Base-by-base conservation (phyloP, 2,797 vertebrate species). In the Myripristis jacobus region DNA sequence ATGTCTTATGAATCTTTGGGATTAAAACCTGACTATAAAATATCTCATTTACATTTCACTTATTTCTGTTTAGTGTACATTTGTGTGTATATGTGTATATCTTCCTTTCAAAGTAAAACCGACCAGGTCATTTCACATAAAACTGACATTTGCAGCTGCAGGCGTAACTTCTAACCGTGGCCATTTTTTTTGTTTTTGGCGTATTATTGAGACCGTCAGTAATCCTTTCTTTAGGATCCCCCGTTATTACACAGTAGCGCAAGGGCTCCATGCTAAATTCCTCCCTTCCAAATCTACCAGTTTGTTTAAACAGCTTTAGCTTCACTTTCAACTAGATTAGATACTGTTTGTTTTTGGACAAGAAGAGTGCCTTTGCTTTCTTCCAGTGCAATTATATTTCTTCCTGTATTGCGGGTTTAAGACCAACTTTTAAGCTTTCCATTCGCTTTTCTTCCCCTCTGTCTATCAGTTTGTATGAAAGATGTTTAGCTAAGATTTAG, bases 261-360 rank as follows among this genome's bases (percentile, higher is more conserved):
- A 83, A 75, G 80, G 78, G 87, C 77, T 83, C 62, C 62, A 64
- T 48, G 51, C 60, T 86, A 84, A 87, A 81, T 79, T 81, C 64
- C 75, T 82, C 67, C 66, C 58, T 73, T 70, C 79, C 72, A 84
- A 79, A 88, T 88, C 84, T 85, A 63, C 70, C 70, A 48, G 69
- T 79, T 76, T 90, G 84, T 89, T 90, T 88, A 77, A 87, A 76
- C 70, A 83, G 85, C 79, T 87, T 87, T 74, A 66, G 72, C 87
- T 85, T 87, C 68, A 83, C 83, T 89, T 87, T 88, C 60, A 80
- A 86, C 81, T 84, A 72, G 87, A 89, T 87, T 84, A 82, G 77
- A 83, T 78, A 38, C 34, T 82, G 86, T 88, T 87, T 87, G 72
- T 76, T 82, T 90, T 87, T 79, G 66, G 64, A 73, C 61, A 67